Percentiles rank a stretch among this genome's conserved stretches.
These are phyloP conservation scores for Tridacna crocea DNA, from an alignment of 2,888 invertebrate genomes.

Conservation along the genomic window DNA sequence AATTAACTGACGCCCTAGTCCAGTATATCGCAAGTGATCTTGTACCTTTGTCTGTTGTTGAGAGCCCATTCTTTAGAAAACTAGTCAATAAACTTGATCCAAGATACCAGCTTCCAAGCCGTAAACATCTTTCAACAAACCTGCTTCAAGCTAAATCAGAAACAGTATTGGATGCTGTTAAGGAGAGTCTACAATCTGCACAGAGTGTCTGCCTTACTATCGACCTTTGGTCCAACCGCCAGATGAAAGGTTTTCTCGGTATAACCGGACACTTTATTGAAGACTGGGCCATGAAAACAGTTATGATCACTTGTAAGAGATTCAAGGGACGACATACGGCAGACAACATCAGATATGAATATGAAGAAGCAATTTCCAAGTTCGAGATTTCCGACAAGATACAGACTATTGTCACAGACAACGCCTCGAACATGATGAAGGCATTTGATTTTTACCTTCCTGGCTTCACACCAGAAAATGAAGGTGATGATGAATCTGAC, in stretches of 20 bases:
- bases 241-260: slow-evolving; percentile 47
- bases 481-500: slow-evolving; percentile 18
- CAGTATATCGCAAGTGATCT: slow-evolving; percentile 48
- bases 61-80: slow-evolving; percentile 37
- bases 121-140: slow-evolving; percentile 32
- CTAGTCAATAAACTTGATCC: slow-evolving; percentile 30
- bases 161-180: slow-evolving; percentile 23
- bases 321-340: slow-evolving; percentile 46
- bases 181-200: slow-evolving; percentile 30
- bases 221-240: slow-evolving; percentile 53
- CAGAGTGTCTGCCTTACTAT: slow-evolving; percentile 51
- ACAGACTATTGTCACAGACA: slow-evolving; percentile 40
- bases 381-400: slow-evolving; percentile 44
- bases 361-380: slow-evolving; percentile 44
- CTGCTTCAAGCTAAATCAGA: slow-evolving; percentile 32
- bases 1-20: slow-evolving; percentile 37
- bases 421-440: slow-evolving; percentile 53
- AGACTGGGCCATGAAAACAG: slow-evolving; percentile 38
- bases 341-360: slow-evolving; percentile 46
- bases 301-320: slow-evolving; percentile 36
- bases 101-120: slow-evolving; percentile 38
- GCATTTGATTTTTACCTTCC: slow-evolving; percentile 41
- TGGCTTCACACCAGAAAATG: slow-evolving; percentile 23
- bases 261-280: slow-evolving; percentile 49
- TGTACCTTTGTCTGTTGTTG: slow-evolving; percentile 41